These are phyloP conservation scores for Epinephelus fuscoguttatus DNA, from an alignment of 2,113 vertebrate species.

Conservation along the genomic window DNA sequence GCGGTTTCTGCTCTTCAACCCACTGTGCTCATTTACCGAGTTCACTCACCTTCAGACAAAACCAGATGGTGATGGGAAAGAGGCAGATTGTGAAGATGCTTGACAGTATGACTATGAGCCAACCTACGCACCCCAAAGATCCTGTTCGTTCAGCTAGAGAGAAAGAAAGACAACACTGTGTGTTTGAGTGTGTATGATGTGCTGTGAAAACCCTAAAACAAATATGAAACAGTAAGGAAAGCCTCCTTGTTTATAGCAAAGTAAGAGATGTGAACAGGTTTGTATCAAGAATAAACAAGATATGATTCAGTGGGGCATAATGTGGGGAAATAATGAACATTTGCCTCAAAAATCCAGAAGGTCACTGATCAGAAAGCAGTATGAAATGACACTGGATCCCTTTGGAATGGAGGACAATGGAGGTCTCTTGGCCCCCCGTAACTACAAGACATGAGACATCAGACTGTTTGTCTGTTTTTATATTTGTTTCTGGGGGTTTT, in stretches of 20 bases:
- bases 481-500: too few species aligned
- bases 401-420: not conserved
- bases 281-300: not conserved
- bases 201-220: accelerated
- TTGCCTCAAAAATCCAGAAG: not conserved
- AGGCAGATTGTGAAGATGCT: constrained; percentile 82
- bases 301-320: not conserved
- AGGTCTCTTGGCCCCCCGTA: not conserved
- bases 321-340: not conserved
- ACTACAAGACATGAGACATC: not conserved
- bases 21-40: not conserved
- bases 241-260: not conserved
- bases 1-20: not conserved
- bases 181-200: not conserved
- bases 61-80: constrained; percentile 90
- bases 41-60: constrained; percentile 89
- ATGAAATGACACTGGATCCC: not conserved
- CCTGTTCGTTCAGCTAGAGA: constrained; percentile 79
- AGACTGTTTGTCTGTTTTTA: too few species aligned
- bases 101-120: constrained; percentile 87
- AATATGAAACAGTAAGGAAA: not conserved
- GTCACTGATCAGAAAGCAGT: not conserved
- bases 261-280: not conserved
- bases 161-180: not conserved
- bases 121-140: constrained; percentile 85